phyloP scores from a whole-genome alignment of 2,113 vertebrate species.

The human region GRCh38 chr7:16316001-16316500 shows the following conservation, averaged over 20 bases:
- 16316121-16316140: background rate
- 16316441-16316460: background rate
- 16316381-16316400: background rate
- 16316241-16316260: background rate
- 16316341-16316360: background rate
- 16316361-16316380: background rate
- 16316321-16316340: background rate
- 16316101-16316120: background rate
- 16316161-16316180: background rate
- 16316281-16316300: background rate
- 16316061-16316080: background rate
- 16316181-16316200: background rate
- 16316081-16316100: background rate
- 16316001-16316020: background rate
- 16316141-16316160: background rate
- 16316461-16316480: background rate
- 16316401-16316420: background rate
- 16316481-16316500: background rate
- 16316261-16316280: background rate
- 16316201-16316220: background rate
- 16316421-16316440: background rate
- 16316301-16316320: background rate
- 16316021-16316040: background rate
- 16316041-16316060: background rate
- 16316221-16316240: background rate